Percentiles rank a stretch among this genome's conserved stretches.
Evolutionary conservation across 2,888 invertebrate genomes (phyloP).

Genomic region (Eupithecia inturbata): DNA sequence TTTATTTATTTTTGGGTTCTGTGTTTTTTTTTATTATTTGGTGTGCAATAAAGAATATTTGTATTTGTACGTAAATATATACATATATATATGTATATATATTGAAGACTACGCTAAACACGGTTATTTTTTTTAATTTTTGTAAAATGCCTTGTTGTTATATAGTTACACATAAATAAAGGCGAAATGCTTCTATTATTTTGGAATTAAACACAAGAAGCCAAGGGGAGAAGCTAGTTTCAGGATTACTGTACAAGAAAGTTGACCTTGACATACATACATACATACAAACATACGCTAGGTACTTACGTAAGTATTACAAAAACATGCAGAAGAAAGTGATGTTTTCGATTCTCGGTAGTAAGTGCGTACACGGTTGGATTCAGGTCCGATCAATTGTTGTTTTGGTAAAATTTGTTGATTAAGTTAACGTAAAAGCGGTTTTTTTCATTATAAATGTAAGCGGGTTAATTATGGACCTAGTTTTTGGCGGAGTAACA

Average conservation of each 20-base stretch:
- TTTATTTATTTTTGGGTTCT: too few species aligned
- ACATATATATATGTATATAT: too few species aligned
- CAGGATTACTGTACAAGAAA: conserved; percentile 26
- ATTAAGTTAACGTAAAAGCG: background rate
- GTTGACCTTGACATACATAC: conserved; percentile 42
- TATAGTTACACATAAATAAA: too few species aligned
- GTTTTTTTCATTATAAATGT: too few species aligned
- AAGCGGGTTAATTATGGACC: too few species aligned
- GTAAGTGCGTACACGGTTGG: conserved; percentile 4
- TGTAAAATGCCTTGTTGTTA: too few species aligned
- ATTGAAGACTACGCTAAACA: too few species aligned
- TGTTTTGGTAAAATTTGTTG: background rate
- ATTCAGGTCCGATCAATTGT: background rate
- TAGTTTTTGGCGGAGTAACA: too few species aligned
- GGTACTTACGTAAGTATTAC: conserved; percentile 28
- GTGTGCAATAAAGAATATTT: too few species aligned
- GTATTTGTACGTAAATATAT: too few species aligned
- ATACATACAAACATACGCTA: conserved; percentile 3
- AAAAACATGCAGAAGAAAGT: conserved; percentile 39
- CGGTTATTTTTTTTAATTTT: too few species aligned
- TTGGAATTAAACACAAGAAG: background rate
- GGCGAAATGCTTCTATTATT: background rate
- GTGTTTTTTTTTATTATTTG: too few species aligned
- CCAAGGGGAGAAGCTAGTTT: conserved; percentile 20
- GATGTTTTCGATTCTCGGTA: conserved; percentile 19